These are phyloP conservation scores for Glyphotaelius pellucidus DNA, from an alignment of 2,888 invertebrate species.

Conservation along the genomic window DNA sequence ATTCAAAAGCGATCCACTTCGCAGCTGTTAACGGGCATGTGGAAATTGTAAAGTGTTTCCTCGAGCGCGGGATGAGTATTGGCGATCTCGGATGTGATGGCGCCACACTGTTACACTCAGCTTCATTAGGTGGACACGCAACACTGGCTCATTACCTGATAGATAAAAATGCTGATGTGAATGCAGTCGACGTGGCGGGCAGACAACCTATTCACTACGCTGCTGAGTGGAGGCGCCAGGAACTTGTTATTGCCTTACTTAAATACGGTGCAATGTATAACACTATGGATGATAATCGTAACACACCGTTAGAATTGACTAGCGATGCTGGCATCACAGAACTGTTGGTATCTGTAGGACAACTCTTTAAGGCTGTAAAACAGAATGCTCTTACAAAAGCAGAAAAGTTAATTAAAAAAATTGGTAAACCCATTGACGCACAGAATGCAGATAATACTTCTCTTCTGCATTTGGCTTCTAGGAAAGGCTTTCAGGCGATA, in stretches of 20 bases:
- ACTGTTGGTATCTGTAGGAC: neutral
- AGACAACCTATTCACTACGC: neutral
- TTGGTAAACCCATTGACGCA: neutral
- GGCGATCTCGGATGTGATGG: neutral
- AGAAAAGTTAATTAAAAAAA: neutral
- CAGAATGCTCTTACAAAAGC: neutral
- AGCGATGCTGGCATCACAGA: neutral
- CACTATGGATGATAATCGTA: neutral
- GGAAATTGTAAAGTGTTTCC: conserved; percentile 4
- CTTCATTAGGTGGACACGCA: neutral
- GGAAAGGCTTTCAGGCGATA: neutral
- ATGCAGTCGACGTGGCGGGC: neutral
- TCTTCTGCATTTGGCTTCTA: conserved; percentile 2
- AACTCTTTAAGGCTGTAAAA: conserved; percentile 23
- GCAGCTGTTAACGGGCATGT: neutral
- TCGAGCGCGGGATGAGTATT: neutral
- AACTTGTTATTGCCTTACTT: neutral
- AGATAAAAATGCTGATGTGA: conserved; percentile 5
- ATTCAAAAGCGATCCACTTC: neutral
- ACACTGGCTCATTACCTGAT: neutral
- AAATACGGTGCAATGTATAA: neutral
- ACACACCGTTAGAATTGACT: neutral
- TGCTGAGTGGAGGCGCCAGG: neutral
- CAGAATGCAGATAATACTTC: neutral
- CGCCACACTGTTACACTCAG: neutral